Evolutionary conservation across 2,888 invertebrate species (phyloP).

Genomic region (Elegia similella): DNA sequence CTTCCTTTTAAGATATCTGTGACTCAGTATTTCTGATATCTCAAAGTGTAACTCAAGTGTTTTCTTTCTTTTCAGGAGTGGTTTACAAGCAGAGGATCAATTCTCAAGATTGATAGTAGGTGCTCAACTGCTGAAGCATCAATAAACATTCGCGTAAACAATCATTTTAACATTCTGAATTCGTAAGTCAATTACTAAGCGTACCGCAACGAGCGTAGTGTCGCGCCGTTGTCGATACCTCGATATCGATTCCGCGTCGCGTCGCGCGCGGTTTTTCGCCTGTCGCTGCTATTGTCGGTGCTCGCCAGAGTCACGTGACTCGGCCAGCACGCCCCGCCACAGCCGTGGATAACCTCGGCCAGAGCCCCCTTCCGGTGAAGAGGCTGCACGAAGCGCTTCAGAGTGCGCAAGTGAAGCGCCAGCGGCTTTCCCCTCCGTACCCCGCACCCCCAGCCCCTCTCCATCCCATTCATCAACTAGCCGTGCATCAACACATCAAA

Average conservation of each 20-base stretch:
- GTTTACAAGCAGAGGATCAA: constrained; percentile 63
- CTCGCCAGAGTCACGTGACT: constrained; percentile 80
- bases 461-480: constrained; percentile 72
- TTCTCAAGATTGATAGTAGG: constrained; percentile 60
- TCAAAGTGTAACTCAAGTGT: constrained; percentile 20
- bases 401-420: constrained; percentile 83
- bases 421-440: constrained; percentile 83
- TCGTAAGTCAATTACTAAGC: constrained; percentile 50
- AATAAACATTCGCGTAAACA: constrained; percentile 50
- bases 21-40: not conserved
- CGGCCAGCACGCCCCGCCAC: constrained; percentile 78
- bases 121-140: constrained; percentile 55
- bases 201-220: constrained; percentile 50
- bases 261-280: constrained; percentile 66
- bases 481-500: constrained; percentile 75
- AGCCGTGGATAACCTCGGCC: constrained; percentile 82
- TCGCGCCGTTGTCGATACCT: constrained; percentile 56
- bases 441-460: constrained; percentile 74
- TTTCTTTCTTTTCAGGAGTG: constrained; percentile 68
- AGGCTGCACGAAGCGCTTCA: constrained; percentile 83
- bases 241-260: constrained; percentile 63
- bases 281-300: constrained; percentile 73
- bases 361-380: constrained; percentile 80
- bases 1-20: not conserved
- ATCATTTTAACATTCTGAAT: constrained; percentile 42